phyloP scores from a whole-genome alignment of 1,140 invertebrate genomes.

The Cheumatopsyche charites region DNA sequence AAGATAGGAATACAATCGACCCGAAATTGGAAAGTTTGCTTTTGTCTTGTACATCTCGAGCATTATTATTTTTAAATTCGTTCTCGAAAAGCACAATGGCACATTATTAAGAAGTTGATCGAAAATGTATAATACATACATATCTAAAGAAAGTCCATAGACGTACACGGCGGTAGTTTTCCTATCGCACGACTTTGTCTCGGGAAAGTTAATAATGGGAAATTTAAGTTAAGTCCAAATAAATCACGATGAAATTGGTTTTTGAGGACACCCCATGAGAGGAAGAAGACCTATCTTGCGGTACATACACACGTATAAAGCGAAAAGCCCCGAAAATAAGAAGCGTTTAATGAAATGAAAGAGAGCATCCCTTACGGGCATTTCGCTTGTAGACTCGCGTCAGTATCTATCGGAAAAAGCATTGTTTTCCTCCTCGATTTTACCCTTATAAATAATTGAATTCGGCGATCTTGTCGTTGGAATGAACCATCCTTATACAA shows the following conservation, averaged over 20 bases:
- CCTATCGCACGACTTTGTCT: not conserved
- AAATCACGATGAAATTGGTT: constrained; percentile 32
- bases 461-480: constrained; percentile 32
- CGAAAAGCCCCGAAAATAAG: constrained; percentile 33
- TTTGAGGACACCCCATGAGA: constrained; percentile 24
- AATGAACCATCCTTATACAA: constrained; percentile 44
- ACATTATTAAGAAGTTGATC: not conserved
- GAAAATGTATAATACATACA: not conserved
- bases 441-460: constrained; percentile 48
- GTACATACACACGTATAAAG: not conserved
- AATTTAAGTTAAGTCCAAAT: constrained; percentile 27
- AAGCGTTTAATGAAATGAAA: constrained; percentile 42
- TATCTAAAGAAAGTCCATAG: not conserved
- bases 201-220: constrained; percentile 20
- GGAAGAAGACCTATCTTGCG: constrained; percentile 20
- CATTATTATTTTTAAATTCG: not conserved
- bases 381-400: constrained; percentile 36
- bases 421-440: constrained; percentile 48
- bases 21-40: constrained; percentile 31
- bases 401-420: constrained; percentile 36
- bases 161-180: not conserved
- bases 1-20: constrained; percentile 36
- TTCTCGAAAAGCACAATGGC: not conserved
- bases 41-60: constrained; percentile 7
- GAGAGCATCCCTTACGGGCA: constrained; percentile 39